Conservation (phyloP, 2,888 invertebrate genomes). For the Thymelicus acteon region DNA sequence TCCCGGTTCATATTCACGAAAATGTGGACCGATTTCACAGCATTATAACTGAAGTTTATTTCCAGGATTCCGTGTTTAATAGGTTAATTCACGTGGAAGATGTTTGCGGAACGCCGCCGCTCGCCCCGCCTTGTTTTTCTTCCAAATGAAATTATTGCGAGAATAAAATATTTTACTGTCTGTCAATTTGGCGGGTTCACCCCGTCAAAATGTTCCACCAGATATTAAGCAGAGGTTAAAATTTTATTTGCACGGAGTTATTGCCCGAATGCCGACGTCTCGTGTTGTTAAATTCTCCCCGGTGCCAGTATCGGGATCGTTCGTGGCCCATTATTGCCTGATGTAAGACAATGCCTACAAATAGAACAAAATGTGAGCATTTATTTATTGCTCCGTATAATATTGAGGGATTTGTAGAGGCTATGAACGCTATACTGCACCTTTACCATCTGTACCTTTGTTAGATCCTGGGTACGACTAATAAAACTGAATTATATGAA, state of each 20-base stretch:
- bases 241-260: conserved; percentile 80
- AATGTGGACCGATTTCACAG: conserved; percentile 57
- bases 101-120: conserved; percentile 64
- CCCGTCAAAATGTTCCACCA: conserved; percentile 65
- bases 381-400: conserved; percentile 66
- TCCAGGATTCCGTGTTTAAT: conserved; percentile 73
- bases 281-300: conserved; percentile 67
- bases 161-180: conserved; percentile 84
- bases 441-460: background rate
- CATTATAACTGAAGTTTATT: conserved; percentile 68
- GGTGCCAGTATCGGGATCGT: conserved; percentile 56
- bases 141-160: conserved; percentile 81
- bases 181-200: conserved; percentile 78
- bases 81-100: conserved; percentile 81
- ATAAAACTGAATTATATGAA: too few relatives aligned
- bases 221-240: conserved; percentile 83
- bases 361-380: conserved; percentile 64
- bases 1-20: conserved; percentile 5
- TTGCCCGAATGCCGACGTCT: conserved; percentile 62
- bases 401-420: conserved; percentile 37
- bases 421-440: background rate
- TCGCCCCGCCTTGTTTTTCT: conserved; percentile 72
- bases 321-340: conserved; percentile 68
- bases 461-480: background rate
- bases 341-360: conserved; percentile 75